Conservation (phyloP, 2,888 invertebrate genomes). For the Panopea generosa region DNA sequence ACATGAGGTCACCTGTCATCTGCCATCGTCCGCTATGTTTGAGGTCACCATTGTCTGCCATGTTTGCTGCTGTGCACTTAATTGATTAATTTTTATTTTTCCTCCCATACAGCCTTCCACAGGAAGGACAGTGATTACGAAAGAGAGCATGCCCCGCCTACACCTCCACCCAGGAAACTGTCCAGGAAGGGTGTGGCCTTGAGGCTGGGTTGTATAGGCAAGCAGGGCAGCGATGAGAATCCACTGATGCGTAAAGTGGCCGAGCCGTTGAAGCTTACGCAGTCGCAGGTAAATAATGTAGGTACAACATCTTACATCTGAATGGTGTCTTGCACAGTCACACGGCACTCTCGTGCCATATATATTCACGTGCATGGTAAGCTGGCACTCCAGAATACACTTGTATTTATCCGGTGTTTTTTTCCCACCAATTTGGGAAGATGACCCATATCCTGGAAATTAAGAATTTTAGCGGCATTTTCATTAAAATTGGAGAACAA, state of each 20-base stretch:
- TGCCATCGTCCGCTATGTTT: too few relatives aligned
- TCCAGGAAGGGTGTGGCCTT: slow-evolving; percentile 82
- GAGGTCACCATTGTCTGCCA: too few relatives aligned
- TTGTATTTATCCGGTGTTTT: too few relatives aligned
- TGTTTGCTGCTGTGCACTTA: too few relatives aligned
- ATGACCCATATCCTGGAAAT: too few relatives aligned
- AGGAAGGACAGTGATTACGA: slow-evolving; percentile 85
- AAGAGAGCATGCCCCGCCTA: slow-evolving; percentile 88
- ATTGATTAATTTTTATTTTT: neutral
- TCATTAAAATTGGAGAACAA: too few relatives aligned
- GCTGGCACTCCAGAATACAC: neutral
- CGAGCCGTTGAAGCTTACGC: slow-evolving; percentile 90
- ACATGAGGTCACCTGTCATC: too few relatives aligned
- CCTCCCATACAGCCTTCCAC: slow-evolving; percentile 79
- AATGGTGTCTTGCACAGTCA: neutral
- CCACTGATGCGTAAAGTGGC: slow-evolving; percentile 87
- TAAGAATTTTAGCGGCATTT: too few relatives aligned
- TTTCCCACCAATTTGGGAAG: too few relatives aligned
- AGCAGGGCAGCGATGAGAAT: slow-evolving; percentile 86
- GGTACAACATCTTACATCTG: slow-evolving; percentile 27
- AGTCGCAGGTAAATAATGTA: slow-evolving; percentile 85
- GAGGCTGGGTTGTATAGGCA: slow-evolving; percentile 85
- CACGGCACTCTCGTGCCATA: neutral
- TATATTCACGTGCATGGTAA: slow-evolving; percentile 4
- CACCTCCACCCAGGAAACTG: slow-evolving; percentile 83